Percentiles rank a stretch among this genome's conserved stretches.
Conservation (phyloP, 2,888 invertebrate species). For the Drosophila prostipennis region DNA sequence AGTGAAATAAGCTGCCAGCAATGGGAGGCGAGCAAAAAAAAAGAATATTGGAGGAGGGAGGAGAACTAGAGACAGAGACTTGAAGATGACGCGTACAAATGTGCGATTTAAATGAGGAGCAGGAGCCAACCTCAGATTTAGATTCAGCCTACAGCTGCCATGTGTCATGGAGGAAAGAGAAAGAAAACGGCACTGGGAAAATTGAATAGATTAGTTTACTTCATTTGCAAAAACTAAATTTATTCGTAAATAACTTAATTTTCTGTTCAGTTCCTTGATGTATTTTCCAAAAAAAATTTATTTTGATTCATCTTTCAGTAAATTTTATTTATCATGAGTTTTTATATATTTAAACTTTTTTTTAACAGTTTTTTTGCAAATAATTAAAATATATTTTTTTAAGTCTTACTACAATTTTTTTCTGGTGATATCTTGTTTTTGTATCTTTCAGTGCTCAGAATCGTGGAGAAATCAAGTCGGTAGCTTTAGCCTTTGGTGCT, state of each 20-base stretch:
- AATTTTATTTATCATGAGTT: too few species aligned
- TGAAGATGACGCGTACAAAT: constrained; percentile 70
- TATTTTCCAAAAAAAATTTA: too few species aligned
- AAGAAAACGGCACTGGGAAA: constrained; percentile 1
- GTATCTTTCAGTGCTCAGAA: constrained; percentile 14
- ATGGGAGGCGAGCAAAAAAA: constrained; percentile 29
- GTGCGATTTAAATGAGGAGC: constrained; percentile 72
- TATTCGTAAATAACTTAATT: too few species aligned
- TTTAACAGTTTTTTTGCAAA: too few species aligned
- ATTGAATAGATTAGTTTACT: background rate
- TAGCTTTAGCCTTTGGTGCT: constrained; percentile 43
- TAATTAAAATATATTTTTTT: too few species aligned
- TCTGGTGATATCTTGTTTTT: background rate
- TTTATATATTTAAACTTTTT: too few species aligned
- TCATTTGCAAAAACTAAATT: background rate
- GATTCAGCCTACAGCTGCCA: constrained; percentile 47
- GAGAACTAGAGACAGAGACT: constrained; percentile 26
- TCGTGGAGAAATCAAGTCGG: constrained; percentile 43
- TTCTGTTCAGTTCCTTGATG: too few species aligned
- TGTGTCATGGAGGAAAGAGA: constrained; percentile 41
- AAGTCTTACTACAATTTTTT: background rate
- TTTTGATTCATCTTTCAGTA: too few species aligned
- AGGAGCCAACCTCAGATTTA: constrained; percentile 35
- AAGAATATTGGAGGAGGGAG: constrained; percentile 9
- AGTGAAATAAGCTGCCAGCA: constrained; percentile 76